phyloP scores from a whole-genome alignment of 2,888 invertebrate genomes.

The Campopleginae sp. region DNA sequence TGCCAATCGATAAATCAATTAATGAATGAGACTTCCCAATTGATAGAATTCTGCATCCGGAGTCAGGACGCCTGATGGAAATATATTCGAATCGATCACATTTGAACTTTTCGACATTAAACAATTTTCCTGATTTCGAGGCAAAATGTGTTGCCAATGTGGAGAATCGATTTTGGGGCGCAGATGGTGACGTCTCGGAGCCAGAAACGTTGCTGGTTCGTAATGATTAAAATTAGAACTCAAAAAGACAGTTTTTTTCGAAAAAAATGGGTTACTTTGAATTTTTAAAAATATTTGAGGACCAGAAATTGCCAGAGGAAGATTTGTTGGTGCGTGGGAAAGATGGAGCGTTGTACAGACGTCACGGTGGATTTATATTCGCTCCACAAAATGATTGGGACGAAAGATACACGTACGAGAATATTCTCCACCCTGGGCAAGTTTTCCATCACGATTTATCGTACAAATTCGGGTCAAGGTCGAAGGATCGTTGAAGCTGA shows the following conservation, averaged over 20 bases:
- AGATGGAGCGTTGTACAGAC: constrained; percentile 84
- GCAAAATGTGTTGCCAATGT: constrained; percentile 65
- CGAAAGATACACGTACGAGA: constrained; percentile 82
- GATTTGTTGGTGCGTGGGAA: constrained; percentile 79
- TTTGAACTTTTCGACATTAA: constrained; percentile 86
- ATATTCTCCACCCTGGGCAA: constrained; percentile 83
- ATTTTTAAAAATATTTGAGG: not conserved
- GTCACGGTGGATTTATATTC: constrained; percentile 85
- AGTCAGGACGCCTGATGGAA: constrained; percentile 85
- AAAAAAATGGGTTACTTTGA: not conserved
- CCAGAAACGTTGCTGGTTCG: constrained; percentile 27
- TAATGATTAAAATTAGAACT: not conserved
- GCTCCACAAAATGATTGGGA: constrained; percentile 87
- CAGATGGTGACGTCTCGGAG: constrained; percentile 32
- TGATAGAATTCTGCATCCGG: constrained; percentile 81
- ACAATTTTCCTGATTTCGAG: constrained; percentile 81
- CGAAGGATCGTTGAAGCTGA: constrained; percentile 23
- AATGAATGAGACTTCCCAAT: not conserved
- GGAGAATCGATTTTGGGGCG: constrained; percentile 59
- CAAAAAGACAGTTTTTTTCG: not conserved
- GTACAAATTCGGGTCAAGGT: constrained; percentile 82
- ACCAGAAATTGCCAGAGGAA: not conserved
- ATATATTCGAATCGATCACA: constrained; percentile 86
- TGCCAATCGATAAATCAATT: not conserved
- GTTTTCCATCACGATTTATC: constrained; percentile 83